phyloP scores from a whole-genome alignment of 64 coral and sea anemone species.

The Montipora sp. region DNA sequence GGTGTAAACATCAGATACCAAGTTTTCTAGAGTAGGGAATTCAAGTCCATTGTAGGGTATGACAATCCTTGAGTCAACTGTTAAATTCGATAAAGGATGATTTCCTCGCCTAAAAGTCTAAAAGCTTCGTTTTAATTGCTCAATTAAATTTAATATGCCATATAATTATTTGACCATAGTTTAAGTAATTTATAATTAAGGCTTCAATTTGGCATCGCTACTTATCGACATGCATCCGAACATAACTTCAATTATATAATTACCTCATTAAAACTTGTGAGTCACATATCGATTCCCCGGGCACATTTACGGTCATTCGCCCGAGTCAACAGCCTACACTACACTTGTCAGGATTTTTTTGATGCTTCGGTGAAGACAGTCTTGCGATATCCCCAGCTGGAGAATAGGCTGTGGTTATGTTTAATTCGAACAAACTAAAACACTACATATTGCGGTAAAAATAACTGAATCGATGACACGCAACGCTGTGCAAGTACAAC shows the following conservation, averaged over 20 bases:
- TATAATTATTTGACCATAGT: background rate
- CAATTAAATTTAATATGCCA: background rate
- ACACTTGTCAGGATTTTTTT: background rate
- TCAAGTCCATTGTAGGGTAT: too few species aligned
- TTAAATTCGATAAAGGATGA: too few species aligned
- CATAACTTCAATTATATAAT: background rate
- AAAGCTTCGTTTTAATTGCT: too few species aligned
- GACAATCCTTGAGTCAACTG: background rate
- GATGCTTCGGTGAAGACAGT: background rate
- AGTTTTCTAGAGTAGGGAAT: background rate
- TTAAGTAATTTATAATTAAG: background rate
- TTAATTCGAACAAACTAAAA: background rate
- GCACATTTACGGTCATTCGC: background rate
- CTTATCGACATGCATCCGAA: background rate
- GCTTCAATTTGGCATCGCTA: background rate
- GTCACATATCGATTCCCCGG: background rate
- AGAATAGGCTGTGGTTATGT: background rate
- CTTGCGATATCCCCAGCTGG: background rate
- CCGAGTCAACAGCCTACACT: background rate
- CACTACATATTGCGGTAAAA: background rate
- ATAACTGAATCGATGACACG: background rate
- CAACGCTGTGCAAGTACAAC: background rate
- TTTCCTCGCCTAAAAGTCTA: background rate
- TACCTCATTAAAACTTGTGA: background rate
- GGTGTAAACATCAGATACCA: background rate